Conservation (phyloP, 1,140 invertebrate species). For the Nasonia vitripennis region DNA sequence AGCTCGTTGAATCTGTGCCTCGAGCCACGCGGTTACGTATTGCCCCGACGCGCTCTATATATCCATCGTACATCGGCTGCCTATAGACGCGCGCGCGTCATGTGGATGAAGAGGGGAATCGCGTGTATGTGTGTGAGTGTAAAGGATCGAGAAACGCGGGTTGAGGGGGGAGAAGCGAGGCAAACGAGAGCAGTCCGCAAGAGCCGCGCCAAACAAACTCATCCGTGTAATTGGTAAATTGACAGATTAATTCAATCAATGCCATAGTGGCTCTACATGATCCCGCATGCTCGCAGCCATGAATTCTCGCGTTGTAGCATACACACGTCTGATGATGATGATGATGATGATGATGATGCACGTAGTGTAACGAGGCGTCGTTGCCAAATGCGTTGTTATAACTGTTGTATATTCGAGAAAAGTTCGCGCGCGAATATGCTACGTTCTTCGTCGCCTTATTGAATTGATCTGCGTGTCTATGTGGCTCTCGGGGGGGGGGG, state of each 20-base stretch:
- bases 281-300: slow-evolving; percentile 35
- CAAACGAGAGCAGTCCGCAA: slow-evolving; percentile 41
- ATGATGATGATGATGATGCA: too few species aligned
- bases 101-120: not conserved
- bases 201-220: slow-evolving; percentile 72
- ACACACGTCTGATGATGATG: too few species aligned
- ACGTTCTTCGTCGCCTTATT: not conserved
- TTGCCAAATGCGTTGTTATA: too few species aligned
- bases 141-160: not conserved
- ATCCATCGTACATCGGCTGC: slow-evolving; percentile 44
- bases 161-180: slow-evolving; percentile 7
- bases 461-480: not conserved
- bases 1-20: slow-evolving; percentile 75
- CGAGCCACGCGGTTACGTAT: slow-evolving; percentile 68
- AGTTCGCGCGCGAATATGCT: too few species aligned
- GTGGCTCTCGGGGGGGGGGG: not conserved
- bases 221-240: slow-evolving; percentile 75
- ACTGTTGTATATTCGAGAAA: too few species aligned
- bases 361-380: too few species aligned
- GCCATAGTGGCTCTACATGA: slow-evolving; percentile 44
- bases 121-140: not conserved
- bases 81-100: slow-evolving; percentile 16
- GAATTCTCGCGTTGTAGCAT: not conserved
- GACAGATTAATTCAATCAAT: slow-evolving; percentile 75
- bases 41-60: slow-evolving; percentile 9